Evolutionary conservation across 2,797 vertebrate genomes (phyloP).

Genomic region (Serranus cabrilla): DNA sequence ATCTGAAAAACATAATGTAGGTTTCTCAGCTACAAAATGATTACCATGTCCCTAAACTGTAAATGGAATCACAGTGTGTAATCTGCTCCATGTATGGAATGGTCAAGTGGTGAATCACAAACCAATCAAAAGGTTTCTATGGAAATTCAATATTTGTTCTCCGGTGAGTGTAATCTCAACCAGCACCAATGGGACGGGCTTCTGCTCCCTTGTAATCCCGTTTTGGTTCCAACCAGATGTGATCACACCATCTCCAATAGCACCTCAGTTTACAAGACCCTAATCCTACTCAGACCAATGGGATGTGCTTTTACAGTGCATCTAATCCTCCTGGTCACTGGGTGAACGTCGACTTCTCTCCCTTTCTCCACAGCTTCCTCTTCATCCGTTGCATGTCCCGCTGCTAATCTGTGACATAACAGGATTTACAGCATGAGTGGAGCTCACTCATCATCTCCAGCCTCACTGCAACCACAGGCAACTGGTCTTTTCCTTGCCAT

Average conservation of each 20-base stretch:
- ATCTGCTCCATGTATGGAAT: background rate
- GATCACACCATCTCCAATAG: constrained; percentile 35
- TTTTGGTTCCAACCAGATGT: constrained; percentile 34
- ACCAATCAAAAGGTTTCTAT: background rate
- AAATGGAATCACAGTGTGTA: background rate
- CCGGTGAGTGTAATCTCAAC: constrained; percentile 23
- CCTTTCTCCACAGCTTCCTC: background rate
- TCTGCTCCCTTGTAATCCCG: constrained; percentile 26
- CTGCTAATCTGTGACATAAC: constrained; percentile 70
- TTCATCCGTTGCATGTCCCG: constrained; percentile 6
- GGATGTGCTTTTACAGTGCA: constrained; percentile 49
- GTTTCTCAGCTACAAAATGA: background rate
- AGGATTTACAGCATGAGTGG: constrained; percentile 59
- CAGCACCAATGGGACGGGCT: constrained; percentile 25
- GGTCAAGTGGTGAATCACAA: background rate
- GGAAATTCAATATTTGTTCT: background rate
- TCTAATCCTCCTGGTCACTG: constrained; percentile 12
- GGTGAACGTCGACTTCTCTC: constrained; percentile 21
- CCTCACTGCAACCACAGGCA: constrained; percentile 9
- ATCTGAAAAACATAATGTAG: background rate
- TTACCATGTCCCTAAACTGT: background rate
- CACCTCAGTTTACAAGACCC: background rate
- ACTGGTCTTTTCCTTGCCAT: background rate
- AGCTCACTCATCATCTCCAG: constrained; percentile 21
- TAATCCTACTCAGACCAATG: constrained; percentile 57